Conservation (phyloP, 2,888 invertebrate species). For the Gymnoscelis rufifasciata region DNA sequence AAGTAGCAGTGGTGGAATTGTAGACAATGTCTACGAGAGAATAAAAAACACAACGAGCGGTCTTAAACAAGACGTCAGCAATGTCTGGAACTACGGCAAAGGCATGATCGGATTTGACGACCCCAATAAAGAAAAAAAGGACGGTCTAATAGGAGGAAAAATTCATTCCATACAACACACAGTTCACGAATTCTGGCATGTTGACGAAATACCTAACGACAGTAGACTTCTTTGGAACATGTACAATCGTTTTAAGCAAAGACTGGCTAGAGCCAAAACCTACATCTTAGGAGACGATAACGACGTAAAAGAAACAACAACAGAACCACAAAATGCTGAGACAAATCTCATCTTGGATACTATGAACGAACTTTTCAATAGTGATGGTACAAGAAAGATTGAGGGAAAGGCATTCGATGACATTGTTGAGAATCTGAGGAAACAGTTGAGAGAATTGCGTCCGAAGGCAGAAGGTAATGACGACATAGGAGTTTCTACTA, state of each 20-base stretch:
- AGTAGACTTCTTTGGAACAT: constrained; percentile 30
- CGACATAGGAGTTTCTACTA: constrained; percentile 22
- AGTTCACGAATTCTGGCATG: constrained; percentile 29
- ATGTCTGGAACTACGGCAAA: constrained; percentile 28
- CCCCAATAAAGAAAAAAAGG: constrained; percentile 14
- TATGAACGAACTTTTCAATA: constrained; percentile 29
- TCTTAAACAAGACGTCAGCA: constrained; percentile 25
- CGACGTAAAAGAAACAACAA: background rate
- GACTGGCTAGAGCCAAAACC: constrained; percentile 24
- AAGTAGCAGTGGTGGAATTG: constrained; percentile 27
- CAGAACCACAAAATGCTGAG: constrained; percentile 10
- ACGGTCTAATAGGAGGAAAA: constrained; percentile 27
- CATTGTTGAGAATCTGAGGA: constrained; percentile 20
- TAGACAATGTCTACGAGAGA: constrained; percentile 27
- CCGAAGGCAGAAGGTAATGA: constrained; percentile 7
- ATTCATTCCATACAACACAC: constrained; percentile 28
- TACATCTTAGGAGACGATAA: constrained; percentile 13
- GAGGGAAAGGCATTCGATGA: constrained; percentile 16
- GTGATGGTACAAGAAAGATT: constrained; percentile 22
- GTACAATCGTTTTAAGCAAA: constrained; percentile 23
- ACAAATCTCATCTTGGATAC: constrained; percentile 19
- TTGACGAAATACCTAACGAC: constrained; percentile 24
- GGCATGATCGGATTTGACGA: constrained; percentile 26
- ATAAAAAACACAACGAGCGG: constrained; percentile 32
- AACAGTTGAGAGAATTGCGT: constrained; percentile 13